A percentile compares a stretch with the other conserved stretches of the same genome.
Evolutionary conservation across 2,888 invertebrate genomes (phyloP).

Genomic region (Smittia aterrima): DNA sequence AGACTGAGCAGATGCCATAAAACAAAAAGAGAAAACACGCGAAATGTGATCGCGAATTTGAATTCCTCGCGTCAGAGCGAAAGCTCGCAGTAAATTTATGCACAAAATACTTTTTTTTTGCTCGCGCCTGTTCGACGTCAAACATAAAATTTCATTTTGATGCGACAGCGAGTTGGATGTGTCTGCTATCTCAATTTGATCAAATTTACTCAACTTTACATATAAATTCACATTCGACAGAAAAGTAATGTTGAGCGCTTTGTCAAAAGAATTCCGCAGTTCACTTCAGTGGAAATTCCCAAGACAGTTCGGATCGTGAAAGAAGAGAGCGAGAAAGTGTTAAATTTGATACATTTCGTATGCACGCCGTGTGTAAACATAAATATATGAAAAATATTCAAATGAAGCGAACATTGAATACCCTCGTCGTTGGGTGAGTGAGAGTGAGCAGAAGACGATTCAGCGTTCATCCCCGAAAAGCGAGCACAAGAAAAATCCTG

Average conservation of each 20-base stretch:
- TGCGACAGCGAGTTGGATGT: background rate
- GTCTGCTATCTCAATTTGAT: slow-evolving; percentile 1
- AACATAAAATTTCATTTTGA: background rate
- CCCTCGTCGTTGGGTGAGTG: background rate
- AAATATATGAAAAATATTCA: slow-evolving; percentile 40
- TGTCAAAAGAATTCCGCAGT: background rate
- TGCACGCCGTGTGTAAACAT: slow-evolving; percentile 39
- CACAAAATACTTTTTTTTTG: too few species aligned
- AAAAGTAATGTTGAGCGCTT: background rate
- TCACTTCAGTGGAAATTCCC: background rate
- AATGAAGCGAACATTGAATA: slow-evolving; percentile 25
- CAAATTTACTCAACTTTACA: slow-evolving; percentile 8
- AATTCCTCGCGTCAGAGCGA: background rate
- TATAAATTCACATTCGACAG: background rate
- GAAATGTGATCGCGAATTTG: background rate
- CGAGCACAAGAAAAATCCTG: slow-evolving; percentile 23
- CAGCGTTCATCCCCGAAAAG: slow-evolving; percentile 28
- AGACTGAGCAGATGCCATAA: background rate
- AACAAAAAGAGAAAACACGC: background rate
- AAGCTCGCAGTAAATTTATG: background rate
- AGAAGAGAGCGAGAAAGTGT: slow-evolving; percentile 22
- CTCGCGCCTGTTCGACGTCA: background rate
- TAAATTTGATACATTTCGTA: slow-evolving; percentile 35
- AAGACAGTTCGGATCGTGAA: background rate
- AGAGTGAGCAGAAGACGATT: background rate